These are phyloP conservation scores for Meriones unguiculatus DNA, from an alignment of 2,113 vertebrate species.

Conservation along the genomic window DNA sequence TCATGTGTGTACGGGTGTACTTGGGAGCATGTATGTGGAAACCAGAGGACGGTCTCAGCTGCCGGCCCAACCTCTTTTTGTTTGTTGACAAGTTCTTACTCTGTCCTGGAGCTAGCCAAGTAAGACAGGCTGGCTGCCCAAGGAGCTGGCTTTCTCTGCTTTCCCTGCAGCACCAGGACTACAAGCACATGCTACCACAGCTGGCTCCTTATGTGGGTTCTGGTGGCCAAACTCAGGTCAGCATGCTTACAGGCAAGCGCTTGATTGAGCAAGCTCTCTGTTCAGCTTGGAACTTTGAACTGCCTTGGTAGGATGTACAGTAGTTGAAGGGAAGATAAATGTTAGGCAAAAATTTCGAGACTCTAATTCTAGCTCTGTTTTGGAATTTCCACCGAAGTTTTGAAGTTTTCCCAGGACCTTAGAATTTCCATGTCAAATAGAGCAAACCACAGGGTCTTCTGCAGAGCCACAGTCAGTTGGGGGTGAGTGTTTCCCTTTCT, in stretches of 20 bases:
- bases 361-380: not conserved
- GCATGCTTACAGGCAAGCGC: not conserved
- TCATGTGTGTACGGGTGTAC: not conserved
- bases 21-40: not conserved
- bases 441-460: not conserved
- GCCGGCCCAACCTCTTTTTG: not conserved
- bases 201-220: not conserved
- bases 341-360: not conserved
- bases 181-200: accelerated
- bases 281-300: not conserved
- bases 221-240: not conserved
- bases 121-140: not conserved
- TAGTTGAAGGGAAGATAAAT: not conserved
- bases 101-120: not conserved
- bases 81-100: not conserved
- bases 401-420: not conserved
- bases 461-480: not conserved
- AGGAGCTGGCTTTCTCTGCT: not conserved
- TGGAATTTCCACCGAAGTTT: not conserved
- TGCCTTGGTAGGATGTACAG: not conserved
- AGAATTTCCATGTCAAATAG: not conserved
- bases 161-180: too few species aligned
- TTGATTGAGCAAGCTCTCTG: not conserved
- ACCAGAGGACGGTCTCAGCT: not conserved
- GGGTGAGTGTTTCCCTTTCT: not conserved